Base-by-base conservation (phyloP, 2,113 vertebrate species). In the Cyanocitta stelleri region DNA sequence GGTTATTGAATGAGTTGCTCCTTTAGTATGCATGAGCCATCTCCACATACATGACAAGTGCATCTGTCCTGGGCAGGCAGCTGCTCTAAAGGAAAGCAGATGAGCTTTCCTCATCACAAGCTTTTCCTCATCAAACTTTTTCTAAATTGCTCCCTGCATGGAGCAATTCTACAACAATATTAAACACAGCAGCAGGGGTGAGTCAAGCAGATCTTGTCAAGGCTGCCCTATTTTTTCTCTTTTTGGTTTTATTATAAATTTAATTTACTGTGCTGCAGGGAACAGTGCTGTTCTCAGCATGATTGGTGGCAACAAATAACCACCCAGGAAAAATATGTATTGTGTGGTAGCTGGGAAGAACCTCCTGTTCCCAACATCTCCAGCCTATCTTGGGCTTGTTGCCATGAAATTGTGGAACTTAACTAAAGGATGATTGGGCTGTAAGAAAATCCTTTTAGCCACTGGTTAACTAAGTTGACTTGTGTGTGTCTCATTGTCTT, bases 11-110 rank as follows among this genome's bases (percentile, higher is more conserved):
- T 74, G 63, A 77, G 56, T 67, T 87, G 79, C 55, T 95, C 43
- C 27, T 83, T 90, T 72, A 44, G 43, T 67, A 55, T 44, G 64
- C 46, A 48, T 83, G 64, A 96, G 68, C 86, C 83, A 52, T 71
- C 64, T 71, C 76, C 51, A 55, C 41, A 7, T 55, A 84, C 1
- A 2, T 95, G 92, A 85, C 79, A 73, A 86, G 72, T 63, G 83
- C 80, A 93, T 74, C 86, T 95, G 83, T 88, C 61, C 43, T 67
- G 33, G 44, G 55, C 68, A 71, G 43, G 67, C 82, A 80, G 90
- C 94, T 94, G 46, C 22, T 83, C 59, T 91, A 10, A 80, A 85
- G 48, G 9, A 66, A 94, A 91, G 80, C 87, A 94, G 84, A 94
- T 74, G 66, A 93, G 77, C 19, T 83, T 83, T 76, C 79, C n/a